A percentile compares a stretch with the other conserved stretches of the same genome.
Conservation (phyloP, 1,140 invertebrate genomes). For the Brachionus manjavacas region DNA sequence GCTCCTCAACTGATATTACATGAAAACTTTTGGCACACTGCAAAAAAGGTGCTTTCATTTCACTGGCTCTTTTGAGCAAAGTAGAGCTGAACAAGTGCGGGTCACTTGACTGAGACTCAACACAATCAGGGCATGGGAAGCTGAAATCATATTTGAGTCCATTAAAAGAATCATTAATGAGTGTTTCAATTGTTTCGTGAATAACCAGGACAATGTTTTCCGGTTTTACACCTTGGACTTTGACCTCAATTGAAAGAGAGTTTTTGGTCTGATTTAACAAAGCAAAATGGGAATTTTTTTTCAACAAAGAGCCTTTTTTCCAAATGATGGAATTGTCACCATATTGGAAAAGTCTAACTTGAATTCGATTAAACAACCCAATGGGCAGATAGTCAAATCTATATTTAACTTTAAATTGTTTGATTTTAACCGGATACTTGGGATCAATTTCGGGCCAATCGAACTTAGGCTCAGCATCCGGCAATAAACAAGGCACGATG, state of each 20-base stretch:
- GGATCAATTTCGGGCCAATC: background rate
- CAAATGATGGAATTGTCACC: constrained; percentile 52
- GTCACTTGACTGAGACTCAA: constrained; percentile 39
- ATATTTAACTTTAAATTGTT: constrained; percentile 43
- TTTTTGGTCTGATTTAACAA: constrained; percentile 46
- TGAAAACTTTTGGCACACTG: constrained; percentile 56
- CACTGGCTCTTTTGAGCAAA: constrained; percentile 49
- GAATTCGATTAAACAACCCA: constrained; percentile 56
- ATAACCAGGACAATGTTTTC: constrained; percentile 54
- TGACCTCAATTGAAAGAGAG: constrained; percentile 49
- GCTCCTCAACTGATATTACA: constrained; percentile 51
- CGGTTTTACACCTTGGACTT: constrained; percentile 52
- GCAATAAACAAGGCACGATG: constrained; percentile 54
- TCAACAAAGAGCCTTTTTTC: constrained; percentile 54
- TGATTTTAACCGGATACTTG: background rate
- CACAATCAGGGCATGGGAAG: constrained; percentile 54
- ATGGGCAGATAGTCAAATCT: constrained; percentile 49
- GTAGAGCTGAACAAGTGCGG: constrained; percentile 47
- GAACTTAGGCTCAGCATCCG: constrained; percentile 47
- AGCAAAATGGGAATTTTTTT: constrained; percentile 53
- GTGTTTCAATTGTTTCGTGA: constrained; percentile 52
- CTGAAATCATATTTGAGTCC: constrained; percentile 52
- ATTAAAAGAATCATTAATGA: constrained; percentile 53
- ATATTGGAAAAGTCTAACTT: constrained; percentile 54
- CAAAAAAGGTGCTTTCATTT: constrained; percentile 53